Percentiles rank a stretch among this genome's conserved stretches.
Conservation (phyloP, 2,113 vertebrate species). For the Scomber scombrus region DNA sequence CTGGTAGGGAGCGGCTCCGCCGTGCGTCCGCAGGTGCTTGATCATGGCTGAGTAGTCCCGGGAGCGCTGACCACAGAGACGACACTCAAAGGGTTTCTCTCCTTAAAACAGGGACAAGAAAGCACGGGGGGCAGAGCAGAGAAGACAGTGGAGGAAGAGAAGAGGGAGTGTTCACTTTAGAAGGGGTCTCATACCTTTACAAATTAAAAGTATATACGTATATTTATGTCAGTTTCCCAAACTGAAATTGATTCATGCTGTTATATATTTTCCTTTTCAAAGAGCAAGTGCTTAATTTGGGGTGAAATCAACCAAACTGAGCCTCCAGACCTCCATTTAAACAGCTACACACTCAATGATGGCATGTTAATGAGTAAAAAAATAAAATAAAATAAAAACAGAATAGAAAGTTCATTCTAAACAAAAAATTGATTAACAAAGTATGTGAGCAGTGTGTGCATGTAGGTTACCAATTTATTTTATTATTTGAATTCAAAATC, state of each 20-base stretch:
- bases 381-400: too few relatives aligned
- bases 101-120: slow-evolving; percentile 66
- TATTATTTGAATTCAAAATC: too few relatives aligned
- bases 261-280: background rate
- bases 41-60: slow-evolving; percentile 91
- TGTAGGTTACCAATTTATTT: too few relatives aligned
- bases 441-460: too few relatives aligned
- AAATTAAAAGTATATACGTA: background rate
- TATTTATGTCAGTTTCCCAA: background rate
- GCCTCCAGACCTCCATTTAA: background rate
- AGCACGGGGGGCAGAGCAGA: slow-evolving; percentile 18
- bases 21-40: slow-evolving; percentile 89
- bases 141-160: background rate
- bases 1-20: slow-evolving; percentile 85
- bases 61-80: slow-evolving; percentile 88
- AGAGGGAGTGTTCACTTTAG: background rate
- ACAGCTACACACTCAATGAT: background rate
- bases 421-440: too few relatives aligned
- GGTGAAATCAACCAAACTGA: slow-evolving; percentile 22
- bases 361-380: slow-evolving; percentile 18
- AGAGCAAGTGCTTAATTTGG: background rate
- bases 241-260: background rate
- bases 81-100: slow-evolving; percentile 89
- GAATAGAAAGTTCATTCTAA: too few relatives aligned
- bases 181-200: background rate